phyloP scores from a whole-genome alignment of 2,797 vertebrate genomes.

The Aeoliscus strigatus region DNA sequence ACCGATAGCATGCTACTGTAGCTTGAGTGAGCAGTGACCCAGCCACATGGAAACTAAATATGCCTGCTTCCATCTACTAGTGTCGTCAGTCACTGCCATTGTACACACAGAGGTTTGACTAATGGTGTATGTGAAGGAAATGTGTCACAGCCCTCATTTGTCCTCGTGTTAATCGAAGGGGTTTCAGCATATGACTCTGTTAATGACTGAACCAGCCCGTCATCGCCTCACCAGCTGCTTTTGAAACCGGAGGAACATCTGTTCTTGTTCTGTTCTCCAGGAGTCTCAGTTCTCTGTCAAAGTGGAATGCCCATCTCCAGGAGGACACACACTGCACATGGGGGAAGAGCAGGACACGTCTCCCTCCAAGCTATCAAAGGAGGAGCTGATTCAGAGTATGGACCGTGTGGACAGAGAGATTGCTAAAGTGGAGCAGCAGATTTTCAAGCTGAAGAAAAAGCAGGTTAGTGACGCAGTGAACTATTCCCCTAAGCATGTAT shows the following conservation, averaged over 20 bases:
- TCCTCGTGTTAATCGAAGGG: too few species aligned
- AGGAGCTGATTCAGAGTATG: slow-evolving; percentile 99
- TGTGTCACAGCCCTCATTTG: too few species aligned
- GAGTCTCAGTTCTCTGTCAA: slow-evolving; percentile 82
- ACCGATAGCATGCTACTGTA: too few species aligned
- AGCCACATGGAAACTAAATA: too few species aligned
- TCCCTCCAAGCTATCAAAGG: slow-evolving; percentile 97
- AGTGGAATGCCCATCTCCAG: slow-evolving; percentile 81
- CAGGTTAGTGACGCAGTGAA: slow-evolving; percentile 76
- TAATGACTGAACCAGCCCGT: too few species aligned
- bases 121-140: too few species aligned
- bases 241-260: not conserved
- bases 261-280: slow-evolving; percentile 51
- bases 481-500: slow-evolving; percentile 8
- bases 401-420: slow-evolving; percentile 97
- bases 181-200: too few species aligned
- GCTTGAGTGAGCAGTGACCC: too few species aligned
- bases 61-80: too few species aligned
- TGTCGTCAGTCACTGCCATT: too few species aligned
- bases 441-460: slow-evolving; percentile 97
- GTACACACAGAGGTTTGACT: too few species aligned
- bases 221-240: not conserved
- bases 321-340: slow-evolving; percentile 76
- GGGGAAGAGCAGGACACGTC: slow-evolving; percentile 92
- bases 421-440: slow-evolving; percentile 98